These are phyloP conservation scores for Idaea aversata DNA, from an alignment of 2,888 invertebrate genomes.

Conservation along the genomic window DNA sequence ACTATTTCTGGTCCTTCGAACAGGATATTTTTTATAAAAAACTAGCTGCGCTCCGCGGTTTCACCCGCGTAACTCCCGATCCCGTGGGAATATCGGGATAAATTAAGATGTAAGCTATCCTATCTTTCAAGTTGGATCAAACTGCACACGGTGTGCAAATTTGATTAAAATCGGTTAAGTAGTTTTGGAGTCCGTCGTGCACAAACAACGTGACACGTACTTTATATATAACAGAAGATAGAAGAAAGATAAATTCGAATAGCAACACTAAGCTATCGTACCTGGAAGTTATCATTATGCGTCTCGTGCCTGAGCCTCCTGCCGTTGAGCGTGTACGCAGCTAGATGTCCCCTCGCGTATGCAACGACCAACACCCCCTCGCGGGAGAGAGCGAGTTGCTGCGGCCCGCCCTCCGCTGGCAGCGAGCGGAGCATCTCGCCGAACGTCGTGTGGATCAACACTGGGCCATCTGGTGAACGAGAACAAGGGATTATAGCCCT, in stretches of 20 bases:
- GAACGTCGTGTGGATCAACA: slow-evolving; percentile 98
- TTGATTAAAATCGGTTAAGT: no score
- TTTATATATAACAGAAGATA: no score
- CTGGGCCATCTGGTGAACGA: slow-evolving; percentile 89
- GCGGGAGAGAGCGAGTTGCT: slow-evolving; percentile 95
- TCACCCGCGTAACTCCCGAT: no score
- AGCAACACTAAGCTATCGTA: slow-evolving; percentile 50
- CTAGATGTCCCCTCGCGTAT: slow-evolving; percentile 94
- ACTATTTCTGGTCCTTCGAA: not conserved
- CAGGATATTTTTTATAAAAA: not conserved
- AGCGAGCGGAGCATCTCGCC: slow-evolving; percentile 97
- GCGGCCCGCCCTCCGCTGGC: slow-evolving; percentile 87
- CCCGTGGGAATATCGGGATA: no score
- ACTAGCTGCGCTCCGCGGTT: no score
- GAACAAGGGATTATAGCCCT: no score
- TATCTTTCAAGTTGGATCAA: no score
- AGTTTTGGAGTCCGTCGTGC: no score
- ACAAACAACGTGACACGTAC: no score
- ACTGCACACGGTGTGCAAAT: no score
- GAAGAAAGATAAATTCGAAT: no score
- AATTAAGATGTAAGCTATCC: no score
- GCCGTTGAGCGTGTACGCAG: slow-evolving; percentile 97
- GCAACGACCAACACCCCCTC: slow-evolving; percentile 98
- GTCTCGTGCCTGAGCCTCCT: slow-evolving; percentile 93
- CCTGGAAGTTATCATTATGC: slow-evolving; percentile 97